Base-by-base conservation (phyloP, 2,113 vertebrate species). In the Triplophysa dalaica region DNA sequence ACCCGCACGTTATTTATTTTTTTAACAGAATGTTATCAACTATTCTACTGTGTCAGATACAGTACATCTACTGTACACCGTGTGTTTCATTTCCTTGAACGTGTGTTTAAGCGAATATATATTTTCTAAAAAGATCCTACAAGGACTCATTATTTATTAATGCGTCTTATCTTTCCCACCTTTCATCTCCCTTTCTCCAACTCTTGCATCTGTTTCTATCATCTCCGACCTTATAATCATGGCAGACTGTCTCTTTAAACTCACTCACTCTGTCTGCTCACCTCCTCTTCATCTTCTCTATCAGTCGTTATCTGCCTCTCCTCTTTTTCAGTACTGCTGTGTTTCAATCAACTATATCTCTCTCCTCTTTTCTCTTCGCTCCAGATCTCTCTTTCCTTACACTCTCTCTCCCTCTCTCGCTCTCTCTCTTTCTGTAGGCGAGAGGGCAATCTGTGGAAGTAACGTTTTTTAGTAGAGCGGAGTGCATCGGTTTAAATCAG, bases 401-500 rank as follows among this genome's bases (percentile, higher is more conserved):
- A 41, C 16, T 76, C 17, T 29, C 48, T 70, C 52, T 77, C 38
- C 60, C 58, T 66, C 69, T 41, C 48, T 54, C 54, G 43, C 5
- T 22, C 50, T 52, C 50, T 50, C 77, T 68, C 26, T 64, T 58
- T 64, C 64, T n/a, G 33, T 67, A 48, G 68, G 72, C 21, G 58
- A 50, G 29, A 77, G 82, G 87, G 85, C 79, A 89, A 87, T 85
- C 83, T 87, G 85, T 86, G 87, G 85, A 83, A 89, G 86, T 90
- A 89, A 91, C 90, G 87, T 88, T 90, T 84, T 87, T 88, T 87
- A 91, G 87, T 87, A 88, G 89, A 91, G 87, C 85, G 84, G 85
- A 85, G 87, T 83, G 87, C 88, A 89, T 91, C 90, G 90, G 82
- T 77, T 84, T 88, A 87, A 90, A 91, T 91, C 90, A 91, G 89